Percentiles rank a stretch among this genome's conserved stretches.
phyloP scores from a whole-genome alignment of 2,888 invertebrate genomes.

The Bombyx huttoni region DNA sequence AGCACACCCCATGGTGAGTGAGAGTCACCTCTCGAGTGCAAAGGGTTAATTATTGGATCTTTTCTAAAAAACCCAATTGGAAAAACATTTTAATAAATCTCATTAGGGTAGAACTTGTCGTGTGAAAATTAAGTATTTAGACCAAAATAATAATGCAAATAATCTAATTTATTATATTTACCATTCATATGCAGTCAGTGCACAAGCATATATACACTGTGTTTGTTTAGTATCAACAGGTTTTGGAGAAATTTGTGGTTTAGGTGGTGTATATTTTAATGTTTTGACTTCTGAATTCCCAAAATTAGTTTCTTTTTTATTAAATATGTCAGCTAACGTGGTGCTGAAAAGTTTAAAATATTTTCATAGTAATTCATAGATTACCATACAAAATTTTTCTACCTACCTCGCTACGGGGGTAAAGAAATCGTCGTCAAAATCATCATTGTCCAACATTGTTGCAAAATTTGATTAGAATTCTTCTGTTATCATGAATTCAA shows the following conservation, averaged over 20 bases:
- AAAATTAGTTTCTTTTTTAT: conserved; percentile 8
- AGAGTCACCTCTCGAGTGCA: too few species aligned
- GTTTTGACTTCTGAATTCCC: conserved; percentile 21
- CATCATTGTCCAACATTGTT: conserved; percentile 43
- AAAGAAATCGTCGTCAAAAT: conserved; percentile 59
- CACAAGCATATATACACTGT: conserved; percentile 45
- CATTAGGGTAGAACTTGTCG: too few species aligned
- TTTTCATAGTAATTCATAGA: background rate
- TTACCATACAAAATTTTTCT: background rate
- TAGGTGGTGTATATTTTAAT: conserved; percentile 48
- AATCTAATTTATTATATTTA: conserved; percentile 14
- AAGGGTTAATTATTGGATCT: too few species aligned
- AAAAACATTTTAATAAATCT: too few species aligned
- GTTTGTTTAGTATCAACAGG: conserved; percentile 29
- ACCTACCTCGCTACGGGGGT: conserved; percentile 49
- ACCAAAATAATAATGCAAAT: background rate
- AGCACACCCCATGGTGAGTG: too few species aligned
- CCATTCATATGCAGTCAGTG: conserved; percentile 52
- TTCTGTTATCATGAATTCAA: too few species aligned
- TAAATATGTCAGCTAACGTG: conserved; percentile 52
- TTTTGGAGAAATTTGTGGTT: conserved; percentile 22
- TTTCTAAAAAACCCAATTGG: too few species aligned
- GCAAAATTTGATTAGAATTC: conserved; percentile 9
- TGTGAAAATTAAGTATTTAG: too few species aligned
- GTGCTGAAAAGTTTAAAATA: conserved; percentile 30